phyloP scores from a whole-genome alignment of 1,140 invertebrate genomes.

The Nasonia vitripennis region DNA sequence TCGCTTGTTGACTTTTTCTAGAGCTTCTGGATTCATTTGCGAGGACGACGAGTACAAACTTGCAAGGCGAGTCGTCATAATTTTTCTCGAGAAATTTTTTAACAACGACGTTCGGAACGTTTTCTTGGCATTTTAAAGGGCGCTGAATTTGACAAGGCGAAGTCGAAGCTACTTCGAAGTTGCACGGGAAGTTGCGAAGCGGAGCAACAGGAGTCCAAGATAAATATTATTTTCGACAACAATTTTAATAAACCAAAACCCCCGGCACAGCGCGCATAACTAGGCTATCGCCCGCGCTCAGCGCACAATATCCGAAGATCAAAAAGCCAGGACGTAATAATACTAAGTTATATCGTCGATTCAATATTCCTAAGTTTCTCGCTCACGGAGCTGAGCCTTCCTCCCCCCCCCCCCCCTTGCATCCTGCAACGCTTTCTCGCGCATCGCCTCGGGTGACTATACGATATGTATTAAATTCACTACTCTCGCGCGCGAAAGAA shows the following conservation, averaged over 20 bases:
- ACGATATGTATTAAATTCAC: conserved; percentile 49
- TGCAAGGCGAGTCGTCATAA: too few species aligned
- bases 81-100: too few species aligned
- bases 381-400: neutral
- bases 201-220: too few species aligned
- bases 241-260: conserved; percentile 20
- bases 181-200: too few species aligned
- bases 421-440: neutral
- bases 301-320: conserved; percentile 8
- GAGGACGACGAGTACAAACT: too few species aligned
- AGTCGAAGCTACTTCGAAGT: too few species aligned
- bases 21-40: too few species aligned
- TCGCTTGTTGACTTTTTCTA: too few species aligned
- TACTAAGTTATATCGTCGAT: conserved; percentile 42
- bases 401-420: neutral
- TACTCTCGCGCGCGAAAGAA: conserved; percentile 28
- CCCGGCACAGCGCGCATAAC: too few species aligned
- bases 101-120: too few species aligned
- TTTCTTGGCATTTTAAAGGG: too few species aligned
- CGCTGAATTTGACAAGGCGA: too few species aligned
- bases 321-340: conserved; percentile 41
- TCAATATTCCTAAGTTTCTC: conserved; percentile 47
- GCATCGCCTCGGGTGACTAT: conserved; percentile 45
- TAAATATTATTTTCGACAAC: neutral
- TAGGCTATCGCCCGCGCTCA: neutral